phyloP scores from a whole-genome alignment of 1,140 invertebrate species.

The Ctenoplectra terminalis region DNA sequence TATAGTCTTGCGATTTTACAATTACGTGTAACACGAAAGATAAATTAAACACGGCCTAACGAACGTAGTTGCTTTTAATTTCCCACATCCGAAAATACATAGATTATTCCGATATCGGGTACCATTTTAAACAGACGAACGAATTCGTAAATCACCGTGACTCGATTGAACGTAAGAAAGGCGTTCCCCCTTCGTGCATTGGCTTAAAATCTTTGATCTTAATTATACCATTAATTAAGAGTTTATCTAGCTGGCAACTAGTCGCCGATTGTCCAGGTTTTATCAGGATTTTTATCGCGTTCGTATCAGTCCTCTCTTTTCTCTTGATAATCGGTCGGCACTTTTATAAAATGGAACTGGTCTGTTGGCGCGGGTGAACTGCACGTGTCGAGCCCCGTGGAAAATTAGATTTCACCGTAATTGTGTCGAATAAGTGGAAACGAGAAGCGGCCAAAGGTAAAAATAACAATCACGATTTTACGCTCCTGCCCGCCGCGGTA shows the following conservation, averaged over 20 bases:
- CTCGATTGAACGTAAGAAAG: neutral
- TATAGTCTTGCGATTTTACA: no score
- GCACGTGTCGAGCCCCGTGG: neutral
- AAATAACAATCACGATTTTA: constrained; percentile 30
- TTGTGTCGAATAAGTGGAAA: constrained; percentile 18
- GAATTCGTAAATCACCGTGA: neutral
- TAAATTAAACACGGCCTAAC: neutral
- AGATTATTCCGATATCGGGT: neutral
- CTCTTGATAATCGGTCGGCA: neutral
- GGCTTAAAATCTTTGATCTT: constrained; percentile 10
- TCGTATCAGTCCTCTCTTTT: constrained; percentile 3
- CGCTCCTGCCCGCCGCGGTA: neutral
- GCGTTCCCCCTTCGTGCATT: neutral
- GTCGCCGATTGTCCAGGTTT: neutral
- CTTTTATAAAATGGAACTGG: constrained; percentile 23
- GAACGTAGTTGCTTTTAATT: neutral
- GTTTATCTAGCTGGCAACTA: constrained; percentile 16
- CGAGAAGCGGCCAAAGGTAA: constrained; percentile 2
- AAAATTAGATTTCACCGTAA: constrained; percentile 31
- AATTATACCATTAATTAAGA: constrained; percentile 35
- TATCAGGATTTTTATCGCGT: constrained; percentile 18
- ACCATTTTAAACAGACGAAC: neutral
- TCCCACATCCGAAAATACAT: neutral
- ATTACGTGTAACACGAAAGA: no score
- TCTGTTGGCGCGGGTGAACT: neutral